Evolutionary conservation across 2,797 vertebrate genomes (phyloP), one percentile per base, ranked within the genome.

Genomic region (Garrulus glandarius): DNA sequence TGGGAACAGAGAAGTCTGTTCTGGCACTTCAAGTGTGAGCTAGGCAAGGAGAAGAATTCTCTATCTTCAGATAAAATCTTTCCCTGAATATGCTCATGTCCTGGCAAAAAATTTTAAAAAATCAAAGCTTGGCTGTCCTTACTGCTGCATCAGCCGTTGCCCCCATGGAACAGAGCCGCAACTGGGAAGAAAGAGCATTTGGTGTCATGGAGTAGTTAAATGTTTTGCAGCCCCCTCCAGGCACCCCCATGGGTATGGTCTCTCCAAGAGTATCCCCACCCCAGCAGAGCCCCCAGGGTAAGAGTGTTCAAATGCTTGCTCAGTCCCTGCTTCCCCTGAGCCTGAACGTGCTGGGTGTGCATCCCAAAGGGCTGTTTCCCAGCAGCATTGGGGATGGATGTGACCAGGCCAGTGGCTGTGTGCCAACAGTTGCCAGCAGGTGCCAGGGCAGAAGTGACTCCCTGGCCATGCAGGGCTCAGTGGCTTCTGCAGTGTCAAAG

Each of bases 11-110:
- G 81, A 84, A 96, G 44, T 55, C 91, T 96, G 70, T 96, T 89
- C 92, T 95, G 91, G 84, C 87, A 74, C 87, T 84, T 78, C 10
- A 86, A 92, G 84, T 77, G 87, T 79, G 78, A 96, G 63, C 26
- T 76, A 78, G 81, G 91, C 30, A 0, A 94, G 79, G 60, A 95
- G 57, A 46, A 75, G 76, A 75, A 86, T 61, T 91, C 23, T 72
- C 13, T 72, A 10, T 52, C 70, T 87, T 87, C n/a, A 22, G n/a
- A 87, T 53, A 65, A 91, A 92, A 79, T 72, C 81, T 89, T 76
- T 50, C 44, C 15, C 44, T 20, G 65, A 43, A 87, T 93, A 72
- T 82, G 87, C 44, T 93, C 55, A 59, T 89, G 16, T 92, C 82
- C 94, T 95, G 78, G 81, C 67, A 89, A 76, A 46, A 79, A 46